These are phyloP conservation scores for Cherax quadricarinatus DNA, from an alignment of 1,140 invertebrate genomes.

Conservation along the genomic window DNA sequence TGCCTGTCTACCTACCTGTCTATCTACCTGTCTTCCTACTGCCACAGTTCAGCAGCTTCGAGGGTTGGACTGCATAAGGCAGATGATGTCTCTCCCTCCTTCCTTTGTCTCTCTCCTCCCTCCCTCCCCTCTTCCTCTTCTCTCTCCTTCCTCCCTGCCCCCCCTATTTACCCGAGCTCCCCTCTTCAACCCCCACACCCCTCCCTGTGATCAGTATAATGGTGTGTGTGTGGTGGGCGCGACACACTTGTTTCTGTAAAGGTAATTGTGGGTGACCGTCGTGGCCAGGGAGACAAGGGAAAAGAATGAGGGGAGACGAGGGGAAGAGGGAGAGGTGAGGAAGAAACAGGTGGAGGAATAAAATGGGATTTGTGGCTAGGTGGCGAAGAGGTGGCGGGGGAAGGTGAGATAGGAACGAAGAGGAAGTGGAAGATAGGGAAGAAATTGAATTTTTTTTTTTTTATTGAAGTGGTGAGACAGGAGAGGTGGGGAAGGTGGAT, in stretches of 20 bases:
- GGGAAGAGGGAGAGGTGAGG: neutral
- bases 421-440: conserved; percentile 10
- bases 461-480: too few species aligned
- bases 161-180: neutral
- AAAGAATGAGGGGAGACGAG: neutral
- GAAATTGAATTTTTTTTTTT: too few species aligned
- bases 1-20: too few species aligned
- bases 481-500: too few species aligned
- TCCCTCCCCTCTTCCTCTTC: neutral
- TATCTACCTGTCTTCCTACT: too few species aligned
- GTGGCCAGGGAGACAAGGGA: neutral
- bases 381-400: neutral
- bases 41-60: too few species aligned
- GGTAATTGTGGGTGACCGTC: conserved; percentile 14
- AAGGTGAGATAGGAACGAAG: neutral
- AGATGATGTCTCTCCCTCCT: too few species aligned
- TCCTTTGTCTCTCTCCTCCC: neutral
- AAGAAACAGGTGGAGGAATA: neutral
- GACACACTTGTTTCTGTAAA: neutral
- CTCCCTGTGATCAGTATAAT: neutral
- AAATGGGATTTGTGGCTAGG: neutral
- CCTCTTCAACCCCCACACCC: too few species aligned
- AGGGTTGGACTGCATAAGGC: too few species aligned
- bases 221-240: neutral
- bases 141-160: neutral